phyloP scores from a whole-genome alignment of 2,113 vertebrate species.

The Notothenia coriiceps region DNA sequence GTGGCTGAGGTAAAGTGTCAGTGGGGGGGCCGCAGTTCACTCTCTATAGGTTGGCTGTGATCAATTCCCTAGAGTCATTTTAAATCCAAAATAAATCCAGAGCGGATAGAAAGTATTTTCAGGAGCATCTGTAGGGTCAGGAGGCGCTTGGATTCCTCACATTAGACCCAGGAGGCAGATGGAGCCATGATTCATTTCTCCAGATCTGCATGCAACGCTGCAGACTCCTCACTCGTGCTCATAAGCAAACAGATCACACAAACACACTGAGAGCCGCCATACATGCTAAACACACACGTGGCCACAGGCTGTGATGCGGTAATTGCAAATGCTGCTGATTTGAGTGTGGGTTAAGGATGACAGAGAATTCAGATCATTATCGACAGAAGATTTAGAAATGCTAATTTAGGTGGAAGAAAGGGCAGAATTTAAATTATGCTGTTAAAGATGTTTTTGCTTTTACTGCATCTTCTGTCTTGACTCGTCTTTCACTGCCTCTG shows the following conservation, averaged over 20 bases:
- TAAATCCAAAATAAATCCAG: slow-evolving; percentile 28
- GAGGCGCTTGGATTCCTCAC: slow-evolving; percentile 54
- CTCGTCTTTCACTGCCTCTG: neutral
- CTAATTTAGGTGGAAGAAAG: neutral
- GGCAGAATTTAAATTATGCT: neutral
- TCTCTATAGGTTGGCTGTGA: slow-evolving; percentile 1
- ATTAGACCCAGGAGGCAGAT: slow-evolving; percentile 67
- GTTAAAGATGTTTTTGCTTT: neutral
- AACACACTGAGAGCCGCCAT: slow-evolving; percentile 17
- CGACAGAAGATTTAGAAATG: neutral
- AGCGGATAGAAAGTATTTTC: slow-evolving; percentile 47
- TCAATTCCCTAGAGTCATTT: slow-evolving; percentile 22
- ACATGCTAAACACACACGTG: slow-evolving; percentile 39
- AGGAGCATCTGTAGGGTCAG: slow-evolving; percentile 64
- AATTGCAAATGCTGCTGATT: slow-evolving; percentile 45
- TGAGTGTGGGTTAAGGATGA: slow-evolving; percentile 1
- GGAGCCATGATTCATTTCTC: slow-evolving; percentile 62
- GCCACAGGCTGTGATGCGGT: slow-evolving; percentile 7
- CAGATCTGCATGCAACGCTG: slow-evolving; percentile 62
- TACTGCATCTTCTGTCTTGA: neutral
- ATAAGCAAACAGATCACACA: slow-evolving; percentile 65
- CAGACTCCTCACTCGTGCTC: slow-evolving; percentile 71
- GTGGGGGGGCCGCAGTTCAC: neutral
- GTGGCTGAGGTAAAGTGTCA: too few relatives aligned
- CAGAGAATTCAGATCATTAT: neutral